Conservation (phyloP, 2,888 invertebrate genomes). For the Dryococelus australis region DNA sequence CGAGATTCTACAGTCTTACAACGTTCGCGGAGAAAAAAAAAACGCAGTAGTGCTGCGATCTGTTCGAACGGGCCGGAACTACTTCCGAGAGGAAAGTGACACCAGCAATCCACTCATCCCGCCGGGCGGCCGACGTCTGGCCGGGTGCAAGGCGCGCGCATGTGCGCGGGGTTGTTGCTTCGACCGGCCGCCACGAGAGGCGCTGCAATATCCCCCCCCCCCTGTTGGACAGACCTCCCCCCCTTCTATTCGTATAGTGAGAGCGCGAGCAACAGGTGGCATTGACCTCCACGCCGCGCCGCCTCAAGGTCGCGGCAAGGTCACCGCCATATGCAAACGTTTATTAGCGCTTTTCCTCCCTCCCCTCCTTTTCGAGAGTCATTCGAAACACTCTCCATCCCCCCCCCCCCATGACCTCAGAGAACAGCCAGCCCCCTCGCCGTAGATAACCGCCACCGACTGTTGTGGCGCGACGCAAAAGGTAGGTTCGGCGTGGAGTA, state of each 20-base stretch:
- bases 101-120: neutral
- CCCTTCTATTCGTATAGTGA: neutral
- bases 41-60: too few species aligned
- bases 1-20: too few species aligned
- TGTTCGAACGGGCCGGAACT: too few species aligned
- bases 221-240: neutral
- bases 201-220: neutral
- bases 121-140: neutral
- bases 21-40: too few species aligned
- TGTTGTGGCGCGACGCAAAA: neutral
- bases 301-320: neutral
- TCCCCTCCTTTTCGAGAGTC: neutral
- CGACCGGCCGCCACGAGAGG: neutral
- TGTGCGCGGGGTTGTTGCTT: neutral
- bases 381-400: neutral
- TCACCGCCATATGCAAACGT: constrained; percentile 4
- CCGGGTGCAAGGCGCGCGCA: neutral
- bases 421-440: neutral
- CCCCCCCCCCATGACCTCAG: neutral
- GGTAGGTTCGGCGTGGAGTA: neutral
- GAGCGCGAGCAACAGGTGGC: neutral
- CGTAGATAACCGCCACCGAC: neutral
- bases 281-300: neutral
- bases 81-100: too few species aligned
- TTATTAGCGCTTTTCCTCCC: neutral